Conservation (phyloP, 2,888 invertebrate species). For the Steinernema carpocapsae region DNA sequence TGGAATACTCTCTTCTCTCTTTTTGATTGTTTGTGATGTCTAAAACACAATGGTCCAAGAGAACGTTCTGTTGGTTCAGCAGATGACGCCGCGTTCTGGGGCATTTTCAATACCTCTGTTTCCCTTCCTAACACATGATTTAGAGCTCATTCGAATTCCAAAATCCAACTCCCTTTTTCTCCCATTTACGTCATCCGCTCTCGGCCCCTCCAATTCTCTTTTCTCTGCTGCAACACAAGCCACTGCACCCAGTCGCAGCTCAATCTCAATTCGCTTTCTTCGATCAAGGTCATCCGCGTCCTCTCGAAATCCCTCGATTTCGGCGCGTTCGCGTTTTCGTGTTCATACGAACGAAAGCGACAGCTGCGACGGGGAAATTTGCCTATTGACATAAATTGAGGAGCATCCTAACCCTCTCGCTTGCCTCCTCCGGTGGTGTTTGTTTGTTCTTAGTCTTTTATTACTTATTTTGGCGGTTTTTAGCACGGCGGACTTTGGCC, state of each 20-base stretch:
- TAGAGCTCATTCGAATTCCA: background rate
- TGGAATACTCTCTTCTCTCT: no score
- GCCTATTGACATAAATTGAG: background rate
- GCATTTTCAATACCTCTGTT: no score
- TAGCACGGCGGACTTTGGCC: slow-evolving; percentile 14
- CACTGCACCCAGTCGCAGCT: background rate
- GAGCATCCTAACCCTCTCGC: background rate
- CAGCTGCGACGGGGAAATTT: slow-evolving; percentile 14
- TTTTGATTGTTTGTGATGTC: no score
- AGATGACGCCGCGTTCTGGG: no score
- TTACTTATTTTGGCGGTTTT: slow-evolving; percentile 7
- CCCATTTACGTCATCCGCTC: background rate
- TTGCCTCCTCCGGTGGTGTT: background rate
- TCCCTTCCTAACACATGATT: no score
- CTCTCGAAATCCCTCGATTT: background rate
- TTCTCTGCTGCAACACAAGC: background rate
- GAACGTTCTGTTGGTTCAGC: no score
- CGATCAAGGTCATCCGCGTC: slow-evolving; percentile 22
- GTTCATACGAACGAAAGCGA: background rate
- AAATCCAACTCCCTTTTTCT: background rate
- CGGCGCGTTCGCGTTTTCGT: background rate
- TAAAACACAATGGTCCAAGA: no score
- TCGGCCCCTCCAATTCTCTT: background rate
- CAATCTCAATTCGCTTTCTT: slow-evolving; percentile 10
- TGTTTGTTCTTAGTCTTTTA: background rate